Conservation (phyloP, 2,888 invertebrate species). For the Cheilosia variabilis region DNA sequence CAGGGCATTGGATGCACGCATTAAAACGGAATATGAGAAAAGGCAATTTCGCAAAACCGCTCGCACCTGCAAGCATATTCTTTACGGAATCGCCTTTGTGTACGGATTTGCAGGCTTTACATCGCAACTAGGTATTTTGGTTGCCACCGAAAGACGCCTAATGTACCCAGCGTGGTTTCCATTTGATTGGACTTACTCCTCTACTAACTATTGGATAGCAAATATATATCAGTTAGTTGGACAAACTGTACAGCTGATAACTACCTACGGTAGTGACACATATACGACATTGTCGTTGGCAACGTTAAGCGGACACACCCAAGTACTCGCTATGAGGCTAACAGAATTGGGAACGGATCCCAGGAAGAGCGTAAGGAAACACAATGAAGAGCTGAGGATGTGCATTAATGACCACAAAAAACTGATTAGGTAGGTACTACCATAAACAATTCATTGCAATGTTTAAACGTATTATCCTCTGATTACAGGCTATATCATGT, state of each 20-base stretch:
- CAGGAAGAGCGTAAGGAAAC: not conserved
- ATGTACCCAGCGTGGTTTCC: constrained; percentile 76
- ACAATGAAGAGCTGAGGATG: not conserved
- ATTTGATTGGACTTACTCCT: constrained; percentile 77
- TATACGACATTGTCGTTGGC: not conserved
- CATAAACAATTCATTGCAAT: not conserved
- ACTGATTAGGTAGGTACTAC: not conserved
- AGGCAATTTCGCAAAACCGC: not conserved
- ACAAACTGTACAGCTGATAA: not conserved
- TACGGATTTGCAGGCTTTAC: not conserved
- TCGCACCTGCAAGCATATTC: not conserved
- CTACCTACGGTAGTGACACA: not conserved
- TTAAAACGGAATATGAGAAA: not conserved
- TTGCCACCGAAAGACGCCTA: not conserved
- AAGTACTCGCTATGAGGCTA: not conserved
- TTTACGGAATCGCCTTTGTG: not conserved
- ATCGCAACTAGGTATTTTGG: not conserved
- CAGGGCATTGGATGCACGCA: not conserved
- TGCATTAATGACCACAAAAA: not conserved
- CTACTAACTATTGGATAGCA: constrained; percentile 75
- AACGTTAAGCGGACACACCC: not conserved
- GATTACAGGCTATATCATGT: not conserved
- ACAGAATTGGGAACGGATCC: not conserved
- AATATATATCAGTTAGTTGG: constrained; percentile 78
- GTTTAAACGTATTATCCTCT: not conserved